Conservation (phyloP, 1,140 invertebrate genomes). For the Steinernema khuongi region DNA sequence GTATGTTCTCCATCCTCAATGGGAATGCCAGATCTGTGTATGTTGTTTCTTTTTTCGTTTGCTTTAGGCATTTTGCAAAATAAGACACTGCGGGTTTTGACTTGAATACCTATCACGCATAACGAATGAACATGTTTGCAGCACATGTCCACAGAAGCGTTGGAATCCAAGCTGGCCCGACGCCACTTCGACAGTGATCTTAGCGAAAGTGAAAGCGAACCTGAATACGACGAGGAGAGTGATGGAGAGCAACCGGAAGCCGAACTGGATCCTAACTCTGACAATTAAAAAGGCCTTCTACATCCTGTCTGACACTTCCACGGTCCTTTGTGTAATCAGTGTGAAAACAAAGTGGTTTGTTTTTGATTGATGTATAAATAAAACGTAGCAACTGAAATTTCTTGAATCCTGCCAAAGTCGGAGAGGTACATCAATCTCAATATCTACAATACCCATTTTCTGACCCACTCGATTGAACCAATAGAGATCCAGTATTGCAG, state of each 20-base stretch:
- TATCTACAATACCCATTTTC: too few relatives aligned
- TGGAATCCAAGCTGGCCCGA: slow-evolving; percentile 26
- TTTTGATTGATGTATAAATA: background rate
- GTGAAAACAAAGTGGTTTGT: background rate
- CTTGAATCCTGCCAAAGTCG: background rate
- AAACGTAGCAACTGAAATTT: background rate
- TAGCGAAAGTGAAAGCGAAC: slow-evolving; percentile 33
- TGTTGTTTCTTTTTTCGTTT: too few relatives aligned
- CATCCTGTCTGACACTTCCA: background rate
- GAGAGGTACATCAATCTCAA: too few relatives aligned
- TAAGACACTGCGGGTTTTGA: too few relatives aligned
- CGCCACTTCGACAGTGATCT: slow-evolving; percentile 34
- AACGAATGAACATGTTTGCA: slow-evolving; percentile 9
- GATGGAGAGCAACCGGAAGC: too few relatives aligned
- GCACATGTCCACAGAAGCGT: slow-evolving; percentile 27
- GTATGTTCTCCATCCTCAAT: too few relatives aligned
- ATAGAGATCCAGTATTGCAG: too few relatives aligned
- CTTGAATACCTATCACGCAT: background rate
- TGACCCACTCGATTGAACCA: too few relatives aligned
- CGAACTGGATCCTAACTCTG: background rate
- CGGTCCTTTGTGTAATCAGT: background rate
- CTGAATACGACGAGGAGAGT: slow-evolving; percentile 25
- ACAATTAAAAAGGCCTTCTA: background rate
- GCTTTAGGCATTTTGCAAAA: too few relatives aligned
- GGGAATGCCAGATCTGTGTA: too few relatives aligned